These are phyloP conservation scores for Dinocampus coccinellae DNA, from an alignment of 2,888 invertebrate species.

Conservation along the genomic window DNA sequence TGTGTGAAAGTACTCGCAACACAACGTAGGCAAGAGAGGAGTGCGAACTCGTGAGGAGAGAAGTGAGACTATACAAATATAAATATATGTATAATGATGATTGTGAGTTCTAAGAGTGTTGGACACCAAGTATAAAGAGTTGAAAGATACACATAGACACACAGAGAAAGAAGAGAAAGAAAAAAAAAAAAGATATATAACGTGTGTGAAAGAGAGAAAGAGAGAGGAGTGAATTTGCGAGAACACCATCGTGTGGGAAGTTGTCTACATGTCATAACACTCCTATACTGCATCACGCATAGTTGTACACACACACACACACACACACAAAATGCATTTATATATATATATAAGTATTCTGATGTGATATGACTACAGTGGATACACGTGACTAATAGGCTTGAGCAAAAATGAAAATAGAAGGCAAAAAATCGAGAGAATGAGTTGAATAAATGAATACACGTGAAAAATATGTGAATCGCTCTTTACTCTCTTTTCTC, in stretches of 20 bases:
- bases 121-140: not conserved
- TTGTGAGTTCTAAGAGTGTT: constrained; percentile 17
- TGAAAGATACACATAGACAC: too few relatives aligned
- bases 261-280: constrained; percentile 35
- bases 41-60: constrained; percentile 25
- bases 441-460: not conserved
- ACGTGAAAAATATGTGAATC: not conserved
- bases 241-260: constrained; percentile 44
- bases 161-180: constrained; percentile 5
- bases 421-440: not conserved
- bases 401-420: not conserved
- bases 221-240: constrained; percentile 38
- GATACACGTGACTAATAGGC: not conserved
- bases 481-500: not conserved
- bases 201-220: constrained; percentile 25
- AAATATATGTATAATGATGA: constrained; percentile 12
- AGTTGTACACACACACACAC: not conserved
- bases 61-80: constrained; percentile 28
- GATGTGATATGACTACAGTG: too few relatives aligned
- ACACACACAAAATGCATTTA: not conserved
- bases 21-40: constrained; percentile 30
- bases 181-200: too few relatives aligned
- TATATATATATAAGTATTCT: too few relatives aligned
- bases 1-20: constrained; percentile 64
- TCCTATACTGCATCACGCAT: constrained; percentile 9